Evolutionary conservation across 2,888 invertebrate genomes (phyloP).

Genomic region (Alitta virens): DNA sequence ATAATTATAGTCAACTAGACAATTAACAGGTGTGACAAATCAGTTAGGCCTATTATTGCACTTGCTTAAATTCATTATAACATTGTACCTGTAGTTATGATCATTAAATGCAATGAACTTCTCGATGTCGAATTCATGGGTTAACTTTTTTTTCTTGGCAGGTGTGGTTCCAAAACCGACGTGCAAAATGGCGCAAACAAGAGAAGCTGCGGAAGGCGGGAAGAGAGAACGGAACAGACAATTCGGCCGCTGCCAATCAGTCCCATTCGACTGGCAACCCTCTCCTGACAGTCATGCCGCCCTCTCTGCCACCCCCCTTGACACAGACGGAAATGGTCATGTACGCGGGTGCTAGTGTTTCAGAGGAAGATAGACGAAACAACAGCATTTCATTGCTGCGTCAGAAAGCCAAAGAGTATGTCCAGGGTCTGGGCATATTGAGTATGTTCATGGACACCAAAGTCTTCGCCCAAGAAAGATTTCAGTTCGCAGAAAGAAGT

Average conservation of each 20-base stretch:
- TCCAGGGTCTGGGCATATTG: constrained; percentile 9
- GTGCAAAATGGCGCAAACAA: constrained; percentile 45
- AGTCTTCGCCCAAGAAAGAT: too few species aligned
- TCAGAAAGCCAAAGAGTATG: constrained; percentile 10
- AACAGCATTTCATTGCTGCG: constrained; percentile 15
- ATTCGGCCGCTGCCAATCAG: background rate
- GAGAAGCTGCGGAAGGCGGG: constrained; percentile 31
- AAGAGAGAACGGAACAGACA: background rate
- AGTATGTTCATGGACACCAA: constrained; percentile 12
- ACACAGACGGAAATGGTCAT: background rate
- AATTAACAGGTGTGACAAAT: too few species aligned
- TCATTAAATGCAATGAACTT: too few species aligned
- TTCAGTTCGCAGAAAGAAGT: too few species aligned
- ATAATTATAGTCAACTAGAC: background rate
- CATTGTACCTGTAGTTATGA: too few species aligned
- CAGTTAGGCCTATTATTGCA: too few species aligned
- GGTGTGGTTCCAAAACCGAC: constrained; percentile 45
- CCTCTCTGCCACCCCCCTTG: constrained; percentile 11
- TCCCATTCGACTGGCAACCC: background rate
- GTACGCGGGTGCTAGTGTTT: background rate
- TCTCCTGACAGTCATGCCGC: constrained; percentile 13
- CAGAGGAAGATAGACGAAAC: constrained; percentile 9
- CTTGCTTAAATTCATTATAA: too few species aligned
- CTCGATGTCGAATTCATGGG: too few species aligned
- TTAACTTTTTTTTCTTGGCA: constrained; percentile 13